These are phyloP conservation scores for Odocoileus hemionus DNA, from an alignment of 2,113 vertebrate species.

Conservation along the genomic window DNA sequence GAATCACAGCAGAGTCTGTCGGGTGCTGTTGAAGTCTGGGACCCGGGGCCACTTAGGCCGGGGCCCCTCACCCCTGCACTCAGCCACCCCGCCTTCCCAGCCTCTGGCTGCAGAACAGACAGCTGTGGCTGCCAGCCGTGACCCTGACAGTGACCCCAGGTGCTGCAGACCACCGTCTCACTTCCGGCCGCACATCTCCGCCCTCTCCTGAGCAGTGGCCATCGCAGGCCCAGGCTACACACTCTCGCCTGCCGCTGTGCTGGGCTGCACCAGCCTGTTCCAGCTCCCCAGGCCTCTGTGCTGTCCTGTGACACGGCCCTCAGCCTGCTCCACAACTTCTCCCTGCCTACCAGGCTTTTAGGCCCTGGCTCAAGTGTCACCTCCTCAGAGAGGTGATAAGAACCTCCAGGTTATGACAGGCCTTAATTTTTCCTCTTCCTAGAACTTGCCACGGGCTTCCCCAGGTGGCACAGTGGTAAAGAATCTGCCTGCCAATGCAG, in stretches of 20 bases:
- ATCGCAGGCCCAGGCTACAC: rapidly evolving
- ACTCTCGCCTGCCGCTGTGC: rapidly evolving
- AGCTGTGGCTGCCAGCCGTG: neutral
- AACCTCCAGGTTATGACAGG: neutral
- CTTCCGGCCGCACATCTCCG: rapidly evolving
- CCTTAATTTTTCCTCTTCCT: neutral
- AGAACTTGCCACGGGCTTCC: neutral
- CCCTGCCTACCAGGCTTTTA: neutral
- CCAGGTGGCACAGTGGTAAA: neutral
- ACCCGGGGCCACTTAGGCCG: neutral
- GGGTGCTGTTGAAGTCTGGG: neutral
- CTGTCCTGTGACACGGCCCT: neutral
- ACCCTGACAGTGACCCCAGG: neutral
- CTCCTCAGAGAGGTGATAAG: neutral
- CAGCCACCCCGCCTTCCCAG: neutral
- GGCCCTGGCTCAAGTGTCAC: neutral
- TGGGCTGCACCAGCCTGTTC: rapidly evolving
- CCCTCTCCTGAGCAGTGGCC: neutral
- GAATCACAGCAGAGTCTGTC: neutral
- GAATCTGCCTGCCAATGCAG: neutral
- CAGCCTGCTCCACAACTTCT: neutral
- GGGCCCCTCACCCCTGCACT: neutral
- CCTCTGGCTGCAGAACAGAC: neutral
- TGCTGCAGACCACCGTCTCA: neutral
- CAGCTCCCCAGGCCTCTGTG: neutral